phyloP scores from a whole-genome alignment of 2,888 invertebrate species.

The Sabatieria punctata region DNA sequence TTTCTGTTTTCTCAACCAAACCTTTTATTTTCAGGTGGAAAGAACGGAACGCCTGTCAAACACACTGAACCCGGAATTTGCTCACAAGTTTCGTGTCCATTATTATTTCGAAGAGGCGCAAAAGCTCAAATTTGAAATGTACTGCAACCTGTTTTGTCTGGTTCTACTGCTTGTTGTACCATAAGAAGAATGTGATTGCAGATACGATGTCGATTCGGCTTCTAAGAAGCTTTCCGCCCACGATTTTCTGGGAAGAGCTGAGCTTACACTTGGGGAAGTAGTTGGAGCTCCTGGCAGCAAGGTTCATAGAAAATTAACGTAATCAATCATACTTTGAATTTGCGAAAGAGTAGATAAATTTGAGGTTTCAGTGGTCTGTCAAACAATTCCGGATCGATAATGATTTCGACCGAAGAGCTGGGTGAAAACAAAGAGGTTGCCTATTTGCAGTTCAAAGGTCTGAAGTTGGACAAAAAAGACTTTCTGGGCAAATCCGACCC shows the following conservation, averaged over 20 bases:
- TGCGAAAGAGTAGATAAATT: no score
- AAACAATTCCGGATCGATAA: not conserved
- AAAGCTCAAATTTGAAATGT: constrained; percentile 38
- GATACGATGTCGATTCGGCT: constrained; percentile 10
- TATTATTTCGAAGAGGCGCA: constrained; percentile 44
- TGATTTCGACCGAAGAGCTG: no score
- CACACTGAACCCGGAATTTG: constrained; percentile 39
- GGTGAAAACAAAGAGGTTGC: constrained; percentile 34
- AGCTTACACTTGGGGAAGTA: constrained; percentile 40
- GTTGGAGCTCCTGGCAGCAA: constrained; percentile 23
- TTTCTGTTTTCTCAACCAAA: not conserved
- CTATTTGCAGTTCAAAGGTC: constrained; percentile 31
- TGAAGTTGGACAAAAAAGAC: constrained; percentile 36
- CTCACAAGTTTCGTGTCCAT: constrained; percentile 38
- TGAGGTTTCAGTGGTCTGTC: no score
- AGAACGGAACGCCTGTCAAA: constrained; percentile 37
- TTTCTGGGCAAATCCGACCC: constrained; percentile 39
- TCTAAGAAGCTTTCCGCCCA: constrained; percentile 11
- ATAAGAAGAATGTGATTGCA: no score
- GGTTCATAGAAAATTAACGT: constrained; percentile 13
- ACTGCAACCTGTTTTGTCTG: constrained; percentile 7
- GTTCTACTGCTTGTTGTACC: not conserved
- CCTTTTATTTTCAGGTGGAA: constrained; percentile 16
- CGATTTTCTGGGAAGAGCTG: constrained; percentile 39
- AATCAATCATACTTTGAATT: no score